phyloP scores from a whole-genome alignment of 1,140 invertebrate species.

The Rhopalosiphum maidis region DNA sequence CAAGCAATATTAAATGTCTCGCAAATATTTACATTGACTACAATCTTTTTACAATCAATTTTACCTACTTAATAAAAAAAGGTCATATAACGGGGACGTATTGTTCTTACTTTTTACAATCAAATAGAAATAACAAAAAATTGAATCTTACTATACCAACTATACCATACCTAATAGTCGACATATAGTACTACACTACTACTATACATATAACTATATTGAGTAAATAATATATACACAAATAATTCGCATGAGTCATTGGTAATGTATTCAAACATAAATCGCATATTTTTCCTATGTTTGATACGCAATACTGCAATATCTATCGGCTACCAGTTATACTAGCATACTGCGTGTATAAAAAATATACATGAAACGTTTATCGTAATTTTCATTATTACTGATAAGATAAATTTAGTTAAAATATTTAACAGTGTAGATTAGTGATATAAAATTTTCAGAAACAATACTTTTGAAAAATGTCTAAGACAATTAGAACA shows the following conservation, averaged over 20 bases:
- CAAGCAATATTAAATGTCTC: not conserved
- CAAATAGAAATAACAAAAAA: constrained; percentile 1
- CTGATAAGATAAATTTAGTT: not conserved
- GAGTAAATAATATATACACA: not conserved
- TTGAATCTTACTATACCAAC: not conserved
- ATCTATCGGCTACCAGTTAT: not conserved
- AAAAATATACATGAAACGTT: not conserved
- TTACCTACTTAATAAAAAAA: not conserved
- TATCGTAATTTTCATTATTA: not conserved
- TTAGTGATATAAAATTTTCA: not conserved
- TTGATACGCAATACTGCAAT: not conserved
- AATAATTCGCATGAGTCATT: not conserved
- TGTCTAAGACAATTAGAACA: too few relatives aligned
- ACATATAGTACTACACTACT: not conserved
- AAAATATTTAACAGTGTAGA: not conserved
- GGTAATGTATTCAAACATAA: not conserved
- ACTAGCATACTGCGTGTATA: not conserved
- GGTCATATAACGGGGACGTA: constrained; percentile 2
- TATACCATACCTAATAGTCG: not conserved
- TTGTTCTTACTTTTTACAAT: not conserved
- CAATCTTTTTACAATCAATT: too few relatives aligned
- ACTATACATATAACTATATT: not conserved
- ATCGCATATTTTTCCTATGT: not conserved
- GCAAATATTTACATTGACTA: constrained; percentile 2
- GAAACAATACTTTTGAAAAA: too few relatives aligned